Percentiles rank a stretch among this genome's conserved stretches.
Evolutionary conservation across 2,888 invertebrate genomes (phyloP).

Genomic region (Leucophenga montana): DNA sequence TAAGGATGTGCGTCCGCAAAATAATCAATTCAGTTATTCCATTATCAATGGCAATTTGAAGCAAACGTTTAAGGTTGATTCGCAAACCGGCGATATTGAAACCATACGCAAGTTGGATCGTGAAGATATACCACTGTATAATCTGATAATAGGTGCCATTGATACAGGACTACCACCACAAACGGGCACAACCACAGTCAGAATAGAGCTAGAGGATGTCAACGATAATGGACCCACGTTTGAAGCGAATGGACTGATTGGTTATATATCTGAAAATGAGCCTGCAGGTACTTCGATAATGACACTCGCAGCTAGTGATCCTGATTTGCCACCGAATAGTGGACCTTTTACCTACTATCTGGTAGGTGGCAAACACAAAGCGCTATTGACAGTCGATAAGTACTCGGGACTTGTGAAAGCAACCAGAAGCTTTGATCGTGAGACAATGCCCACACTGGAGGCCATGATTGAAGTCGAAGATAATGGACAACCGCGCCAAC

Average conservation of each 20-base stretch:
- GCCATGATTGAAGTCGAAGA: constrained; percentile 90
- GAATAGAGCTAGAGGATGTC: constrained; percentile 86
- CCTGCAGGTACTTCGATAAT: constrained; percentile 87
- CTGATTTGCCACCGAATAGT: constrained; percentile 91
- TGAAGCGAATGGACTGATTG: constrained; percentile 80
- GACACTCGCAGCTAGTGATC: constrained; percentile 90
- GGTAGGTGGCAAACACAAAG: constrained; percentile 85
- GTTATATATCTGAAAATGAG: constrained; percentile 89
- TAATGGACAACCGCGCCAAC: constrained; percentile 87
- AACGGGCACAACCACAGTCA: constrained; percentile 90
- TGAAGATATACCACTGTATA: constrained; percentile 84
- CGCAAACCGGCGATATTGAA: constrained; percentile 87
- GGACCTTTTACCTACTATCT: constrained; percentile 90
- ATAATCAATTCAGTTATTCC: constrained; percentile 93
- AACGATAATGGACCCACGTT: constrained; percentile 95
- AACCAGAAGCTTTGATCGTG: constrained; percentile 86
- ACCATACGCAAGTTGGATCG: constrained; percentile 85
- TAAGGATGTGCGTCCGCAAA: constrained; percentile 91
- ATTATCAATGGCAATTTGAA: constrained; percentile 88
- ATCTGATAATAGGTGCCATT: constrained; percentile 87
- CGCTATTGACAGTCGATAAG: constrained; percentile 83
- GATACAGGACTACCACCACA: constrained; percentile 92
- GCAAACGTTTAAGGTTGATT: constrained; percentile 90
- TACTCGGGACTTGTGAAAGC: constrained; percentile 87
- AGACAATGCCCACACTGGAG: constrained; percentile 83